Evolutionary conservation across 2,888 invertebrate genomes (phyloP).

Genomic region (Prosapia bicincta): DNA sequence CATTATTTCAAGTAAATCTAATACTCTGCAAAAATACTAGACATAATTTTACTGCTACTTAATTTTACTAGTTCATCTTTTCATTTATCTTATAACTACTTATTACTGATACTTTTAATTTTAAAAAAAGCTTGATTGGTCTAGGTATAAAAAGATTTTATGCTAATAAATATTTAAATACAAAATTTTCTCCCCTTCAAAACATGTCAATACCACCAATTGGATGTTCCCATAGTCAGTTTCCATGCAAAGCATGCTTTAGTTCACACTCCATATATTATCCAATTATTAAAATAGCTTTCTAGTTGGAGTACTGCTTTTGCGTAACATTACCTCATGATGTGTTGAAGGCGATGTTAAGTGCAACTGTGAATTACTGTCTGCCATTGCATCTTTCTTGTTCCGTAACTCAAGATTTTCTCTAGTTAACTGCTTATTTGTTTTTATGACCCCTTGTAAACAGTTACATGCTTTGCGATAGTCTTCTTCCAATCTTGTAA

Average conservation of each 20-base stretch:
- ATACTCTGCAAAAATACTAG: too few species aligned
- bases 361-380: not conserved
- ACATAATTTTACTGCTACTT: too few species aligned
- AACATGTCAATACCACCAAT: not conserved
- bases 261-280: not conserved
- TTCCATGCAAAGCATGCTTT: not conserved
- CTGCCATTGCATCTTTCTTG: not conserved
- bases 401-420: conserved; percentile 38
- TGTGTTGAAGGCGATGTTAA: not conserved
- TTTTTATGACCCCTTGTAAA: conserved; percentile 48
- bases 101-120: too few species aligned
- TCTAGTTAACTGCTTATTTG: conserved; percentile 50
- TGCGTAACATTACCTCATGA: not conserved
- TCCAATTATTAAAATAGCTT: not conserved
- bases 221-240: not conserved
- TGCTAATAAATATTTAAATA: not conserved
- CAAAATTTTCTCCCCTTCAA: not conserved
- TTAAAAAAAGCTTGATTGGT: too few species aligned
- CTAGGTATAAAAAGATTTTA: not conserved
- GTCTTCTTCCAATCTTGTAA: conserved; percentile 44
- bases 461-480: conserved; percentile 47
- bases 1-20: too few species aligned
- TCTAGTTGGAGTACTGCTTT: not conserved
- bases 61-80: too few species aligned
- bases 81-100: too few species aligned